Base-by-base conservation (phyloP, 2,888 invertebrate species). In the Synanthedon vespiformis region DNA sequence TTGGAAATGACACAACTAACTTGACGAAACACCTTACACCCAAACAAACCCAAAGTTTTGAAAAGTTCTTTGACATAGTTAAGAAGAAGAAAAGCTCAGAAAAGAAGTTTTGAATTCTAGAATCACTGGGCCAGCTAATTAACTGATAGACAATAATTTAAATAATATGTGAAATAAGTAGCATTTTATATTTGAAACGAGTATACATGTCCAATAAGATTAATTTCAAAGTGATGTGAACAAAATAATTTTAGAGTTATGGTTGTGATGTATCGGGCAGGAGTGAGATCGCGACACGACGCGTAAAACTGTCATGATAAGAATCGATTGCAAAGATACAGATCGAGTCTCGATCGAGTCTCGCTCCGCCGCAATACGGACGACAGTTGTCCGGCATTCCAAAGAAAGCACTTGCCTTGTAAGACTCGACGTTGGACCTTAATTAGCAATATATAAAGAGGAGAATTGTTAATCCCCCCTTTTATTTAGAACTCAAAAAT, bases 291-390 rank as follows among this genome's bases (percentile, higher is more conserved):
- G 71, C 69, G 72, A 77, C 70, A 63, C 70, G 70, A 74, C 77
- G 81, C 80, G 81, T 83, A 80, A 82, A 84, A 79, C 79, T 83
- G 82, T 79, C 84, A 63, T 65, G 83, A 84, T 85, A 80, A 75
- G 73, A 71, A 82, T 84, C 84, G 68, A 75, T 76, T 67, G 72
- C 69, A 53, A 60, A 73, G 84, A 83, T 82, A 77, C 68, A 62
- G 66, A 81, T 83, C 80, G 69, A 65, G 51, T 53, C 63, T 72
- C 70, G 66, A 70, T 73, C 71, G 70, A 60, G 64, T 60, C 68
- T 57, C 44, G 34, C 58, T 62, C 59, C 66, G 22, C 63, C 65
- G 61, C 67, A 64, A 67, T 62, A 63, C 67, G 63, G 59, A 65
- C 67, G 74, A 73, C 78, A 74, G 70, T 71, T 71, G 74, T 66